Evolutionary conservation across 2,797 vertebrate species (phyloP).

Genomic region (Varecia variegata): DNA sequence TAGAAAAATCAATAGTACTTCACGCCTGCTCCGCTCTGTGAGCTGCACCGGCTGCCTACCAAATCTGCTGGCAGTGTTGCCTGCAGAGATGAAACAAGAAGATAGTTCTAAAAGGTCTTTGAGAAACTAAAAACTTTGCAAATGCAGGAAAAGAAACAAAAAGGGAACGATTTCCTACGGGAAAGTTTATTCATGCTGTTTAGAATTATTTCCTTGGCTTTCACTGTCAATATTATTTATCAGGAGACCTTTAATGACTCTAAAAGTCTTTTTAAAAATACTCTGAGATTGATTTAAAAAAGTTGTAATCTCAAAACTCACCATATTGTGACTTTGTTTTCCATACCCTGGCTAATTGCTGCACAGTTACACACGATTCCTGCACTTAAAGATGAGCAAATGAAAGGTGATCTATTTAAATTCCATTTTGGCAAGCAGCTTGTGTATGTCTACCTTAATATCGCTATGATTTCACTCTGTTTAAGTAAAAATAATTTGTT

Average conservation of each 20-base stretch:
- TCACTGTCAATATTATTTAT: not conserved
- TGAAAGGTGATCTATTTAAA: rapidly evolving
- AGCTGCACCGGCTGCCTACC: rapidly evolving
- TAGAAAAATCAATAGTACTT: constrained; percentile 18
- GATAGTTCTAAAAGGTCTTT: not conserved
- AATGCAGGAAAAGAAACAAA: not conserved
- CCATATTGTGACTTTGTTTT: rapidly evolving
- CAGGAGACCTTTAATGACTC: not conserved
- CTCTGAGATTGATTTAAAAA: not conserved
- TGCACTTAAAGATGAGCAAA: rapidly evolving
- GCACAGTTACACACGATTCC: rapidly evolving
- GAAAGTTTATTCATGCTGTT: not conserved
- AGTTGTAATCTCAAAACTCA: not conserved
- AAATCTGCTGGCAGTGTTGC: rapidly evolving
- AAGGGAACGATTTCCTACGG: not conserved
- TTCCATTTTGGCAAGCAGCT: not conserved
- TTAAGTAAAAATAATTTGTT: not conserved
- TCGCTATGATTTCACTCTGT: not conserved
- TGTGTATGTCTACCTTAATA: not conserved
- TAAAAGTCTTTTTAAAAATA: not conserved
- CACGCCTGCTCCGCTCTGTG: not conserved
- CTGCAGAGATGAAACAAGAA: not conserved
- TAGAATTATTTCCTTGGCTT: not conserved
- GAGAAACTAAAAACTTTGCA: not conserved
- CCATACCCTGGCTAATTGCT: not conserved